Percentiles rank a stretch among this genome's conserved stretches.
These are phyloP conservation scores for Cladopsammia gracilis DNA, from an alignment of 64 coral and sea anemone species.

Conservation along the genomic window DNA sequence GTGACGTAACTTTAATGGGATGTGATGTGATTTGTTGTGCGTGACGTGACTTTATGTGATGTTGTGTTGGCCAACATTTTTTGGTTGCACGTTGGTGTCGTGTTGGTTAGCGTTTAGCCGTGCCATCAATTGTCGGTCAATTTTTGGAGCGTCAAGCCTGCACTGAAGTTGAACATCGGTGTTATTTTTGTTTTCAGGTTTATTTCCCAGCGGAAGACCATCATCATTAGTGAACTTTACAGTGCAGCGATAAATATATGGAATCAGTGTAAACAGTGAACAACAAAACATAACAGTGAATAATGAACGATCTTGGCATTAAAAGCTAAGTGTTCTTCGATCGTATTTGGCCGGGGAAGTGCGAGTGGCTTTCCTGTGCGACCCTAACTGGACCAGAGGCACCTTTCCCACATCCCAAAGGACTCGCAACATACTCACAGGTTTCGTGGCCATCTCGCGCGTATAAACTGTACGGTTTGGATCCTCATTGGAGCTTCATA, in stretches of 20 bases:
- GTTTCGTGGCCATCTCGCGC: neutral
- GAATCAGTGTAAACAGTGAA: conserved; percentile 13
- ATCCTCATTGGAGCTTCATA: neutral
- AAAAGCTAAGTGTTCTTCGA: neutral
- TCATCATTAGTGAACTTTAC: neutral
- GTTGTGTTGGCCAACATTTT: too few relatives aligned
- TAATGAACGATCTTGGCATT: neutral
- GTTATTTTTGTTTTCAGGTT: neutral
- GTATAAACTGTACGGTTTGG: neutral
- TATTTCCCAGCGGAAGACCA: neutral
- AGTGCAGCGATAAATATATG: neutral
- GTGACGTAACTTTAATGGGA: too few relatives aligned
- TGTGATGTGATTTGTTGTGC: too few relatives aligned
- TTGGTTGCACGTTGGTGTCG: too few relatives aligned
- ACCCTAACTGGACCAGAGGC: neutral
- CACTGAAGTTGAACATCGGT: neutral
- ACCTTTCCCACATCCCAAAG: neutral
- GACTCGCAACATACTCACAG: neutral
- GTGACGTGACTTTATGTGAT: too few relatives aligned
- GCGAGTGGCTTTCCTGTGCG: neutral
- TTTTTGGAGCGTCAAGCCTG: too few relatives aligned
- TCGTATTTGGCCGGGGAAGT: neutral
- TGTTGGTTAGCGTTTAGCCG: too few relatives aligned
- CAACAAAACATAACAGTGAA: conserved; percentile 1
- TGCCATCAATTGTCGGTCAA: too few relatives aligned